These are phyloP conservation scores for Amblyraja radiata DNA, from an alignment of 2,797 vertebrate species.

Conservation along the genomic window DNA sequence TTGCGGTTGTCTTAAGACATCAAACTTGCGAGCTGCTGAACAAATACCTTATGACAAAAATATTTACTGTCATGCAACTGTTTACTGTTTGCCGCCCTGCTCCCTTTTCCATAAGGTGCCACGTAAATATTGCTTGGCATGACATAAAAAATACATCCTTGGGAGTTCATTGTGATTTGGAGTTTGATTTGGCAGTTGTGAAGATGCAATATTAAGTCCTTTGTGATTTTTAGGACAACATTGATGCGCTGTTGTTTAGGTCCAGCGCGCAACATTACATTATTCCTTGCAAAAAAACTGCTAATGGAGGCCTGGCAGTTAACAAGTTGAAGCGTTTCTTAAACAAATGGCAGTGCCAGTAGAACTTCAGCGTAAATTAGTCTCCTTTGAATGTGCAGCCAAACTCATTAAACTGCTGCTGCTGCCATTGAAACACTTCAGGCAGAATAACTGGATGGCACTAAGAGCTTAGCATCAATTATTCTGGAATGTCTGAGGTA, in stretches of 20 bases:
- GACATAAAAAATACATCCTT: slow-evolving; percentile 19
- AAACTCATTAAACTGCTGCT: slow-evolving; percentile 75
- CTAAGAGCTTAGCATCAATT: slow-evolving; percentile 80
- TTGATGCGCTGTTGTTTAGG: background rate
- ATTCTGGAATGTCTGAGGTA: slow-evolving; percentile 73
- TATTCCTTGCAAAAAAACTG: slow-evolving; percentile 13
- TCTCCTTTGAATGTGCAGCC: slow-evolving; percentile 62
- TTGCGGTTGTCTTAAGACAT: slow-evolving; percentile 4
- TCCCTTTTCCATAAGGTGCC: background rate
- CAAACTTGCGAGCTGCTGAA: slow-evolving; percentile 23
- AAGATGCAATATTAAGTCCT: too few relatives aligned
- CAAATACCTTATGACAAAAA: slow-evolving; percentile 12
- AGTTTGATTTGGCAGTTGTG: background rate
- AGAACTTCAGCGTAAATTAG: slow-evolving; percentile 44
- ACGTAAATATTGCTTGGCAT: background rate
- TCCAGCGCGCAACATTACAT: background rate
- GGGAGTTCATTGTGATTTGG: background rate
- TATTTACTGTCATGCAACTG: background rate
- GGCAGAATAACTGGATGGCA: slow-evolving; percentile 74
- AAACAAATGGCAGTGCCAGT: slow-evolving; percentile 42
- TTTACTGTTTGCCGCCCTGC: background rate
- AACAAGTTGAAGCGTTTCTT: slow-evolving; percentile 27
- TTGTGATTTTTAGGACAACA: background rate
- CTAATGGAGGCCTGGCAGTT: slow-evolving; percentile 31
- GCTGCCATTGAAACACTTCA: slow-evolving; percentile 66